A percentile compares a stretch with the other conserved stretches of the same genome.
Conservation (phyloP, 1,140 invertebrate species). For the Drosophila ironensis region DNA sequence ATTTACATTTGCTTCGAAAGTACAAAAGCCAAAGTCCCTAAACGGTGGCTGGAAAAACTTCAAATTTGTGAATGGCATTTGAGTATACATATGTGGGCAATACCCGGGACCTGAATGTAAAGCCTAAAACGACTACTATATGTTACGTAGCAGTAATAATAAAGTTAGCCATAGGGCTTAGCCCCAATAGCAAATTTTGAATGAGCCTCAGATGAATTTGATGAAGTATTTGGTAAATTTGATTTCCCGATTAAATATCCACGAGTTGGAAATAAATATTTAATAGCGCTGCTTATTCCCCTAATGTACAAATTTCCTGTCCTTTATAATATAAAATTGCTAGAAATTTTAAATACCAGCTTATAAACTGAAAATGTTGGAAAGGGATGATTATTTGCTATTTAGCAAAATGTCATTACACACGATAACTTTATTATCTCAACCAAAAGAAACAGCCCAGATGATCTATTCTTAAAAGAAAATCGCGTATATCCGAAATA, state of each 20-base stretch:
- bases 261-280: not conserved
- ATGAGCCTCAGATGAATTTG: conserved; percentile 39
- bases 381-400: no score
- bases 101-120: conserved; percentile 34
- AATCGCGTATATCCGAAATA: no score
- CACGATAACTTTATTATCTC: no score
- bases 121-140: conserved; percentile 1
- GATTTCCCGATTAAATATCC: not conserved
- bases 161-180: conserved; percentile 23
- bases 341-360: no score
- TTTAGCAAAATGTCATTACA: no score
- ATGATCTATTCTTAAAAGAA: no score
- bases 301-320: no score
- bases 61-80: conserved; percentile 1
- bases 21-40: not conserved
- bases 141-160: conserved; percentile 16
- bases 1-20: conserved; percentile 51
- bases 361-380: no score
- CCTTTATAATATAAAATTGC: no score
- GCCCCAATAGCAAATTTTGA: not conserved
- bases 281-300: not conserved
- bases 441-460: no score
- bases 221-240: conserved; percentile 14
- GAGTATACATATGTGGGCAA: conserved; percentile 6
- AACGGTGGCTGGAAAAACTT: no score